phyloP scores from a whole-genome alignment of 1,140 invertebrate genomes.

The Sitobion miscanthi region DNA sequence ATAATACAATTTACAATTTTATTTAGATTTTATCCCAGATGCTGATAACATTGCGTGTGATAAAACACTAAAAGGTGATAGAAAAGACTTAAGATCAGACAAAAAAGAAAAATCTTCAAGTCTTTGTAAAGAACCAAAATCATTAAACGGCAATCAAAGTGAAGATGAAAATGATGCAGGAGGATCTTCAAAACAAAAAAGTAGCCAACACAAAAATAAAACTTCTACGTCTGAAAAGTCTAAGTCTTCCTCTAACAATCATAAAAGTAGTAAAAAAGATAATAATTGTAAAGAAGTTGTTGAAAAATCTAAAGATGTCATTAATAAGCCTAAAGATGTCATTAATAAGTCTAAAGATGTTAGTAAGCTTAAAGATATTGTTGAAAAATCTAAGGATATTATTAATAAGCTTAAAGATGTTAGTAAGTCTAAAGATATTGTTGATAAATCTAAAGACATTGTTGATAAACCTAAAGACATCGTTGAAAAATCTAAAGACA shows the following conservation, averaged over 20 bases:
- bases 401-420: conserved; percentile 36
- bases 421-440: conserved; percentile 17
- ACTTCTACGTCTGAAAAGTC: conserved; percentile 46
- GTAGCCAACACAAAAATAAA: conserved; percentile 36
- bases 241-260: conserved; percentile 31
- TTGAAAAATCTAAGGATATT: neutral
- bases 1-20: neutral
- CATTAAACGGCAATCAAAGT: conserved; percentile 22
- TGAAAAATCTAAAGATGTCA: neutral
- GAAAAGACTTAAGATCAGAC: conserved; percentile 29
- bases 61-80: conserved; percentile 24
- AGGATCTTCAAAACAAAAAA: conserved; percentile 40
- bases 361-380: neutral
- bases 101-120: conserved; percentile 44
- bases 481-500: neutral
- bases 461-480: neutral
- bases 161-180: conserved; percentile 48
- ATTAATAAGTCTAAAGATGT: neutral
- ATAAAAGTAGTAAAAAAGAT: conserved; percentile 52
- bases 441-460: neutral
- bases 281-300: conserved; percentile 46
- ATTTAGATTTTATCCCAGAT: neutral
- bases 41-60: neutral
- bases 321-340: neutral
- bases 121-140: conserved; percentile 43